These are phyloP conservation scores for Pseudomyrmex sp. DNA, from an alignment of 1,140 invertebrate genomes.

Conservation along the genomic window DNA sequence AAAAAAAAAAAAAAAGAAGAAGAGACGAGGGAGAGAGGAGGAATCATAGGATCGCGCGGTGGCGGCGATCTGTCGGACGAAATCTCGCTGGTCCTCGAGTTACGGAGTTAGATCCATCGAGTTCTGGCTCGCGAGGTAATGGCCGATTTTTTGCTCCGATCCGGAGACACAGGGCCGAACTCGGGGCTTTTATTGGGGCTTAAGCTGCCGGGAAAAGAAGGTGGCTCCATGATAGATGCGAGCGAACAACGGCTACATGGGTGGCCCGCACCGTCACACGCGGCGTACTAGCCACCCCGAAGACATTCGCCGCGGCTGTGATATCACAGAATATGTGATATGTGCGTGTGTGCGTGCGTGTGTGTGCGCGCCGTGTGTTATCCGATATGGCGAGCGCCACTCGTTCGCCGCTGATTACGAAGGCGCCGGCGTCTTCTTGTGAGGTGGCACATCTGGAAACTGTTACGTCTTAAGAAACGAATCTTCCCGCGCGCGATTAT, in stretches of 20 bases:
- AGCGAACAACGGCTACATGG: slow-evolving; percentile 84
- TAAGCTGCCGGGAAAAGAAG: slow-evolving; percentile 80
- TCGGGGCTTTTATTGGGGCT: slow-evolving; percentile 82
- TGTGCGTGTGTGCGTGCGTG: too few species aligned
- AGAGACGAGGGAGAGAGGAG: neutral
- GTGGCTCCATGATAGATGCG: slow-evolving; percentile 85
- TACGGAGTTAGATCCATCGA: slow-evolving; percentile 62
- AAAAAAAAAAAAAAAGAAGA: neutral
- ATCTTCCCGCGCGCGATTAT: neutral
- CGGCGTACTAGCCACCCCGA: slow-evolving; percentile 83
- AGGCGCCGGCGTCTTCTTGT: slow-evolving; percentile 60
- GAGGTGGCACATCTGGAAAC: neutral
- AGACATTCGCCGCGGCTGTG: slow-evolving; percentile 80
- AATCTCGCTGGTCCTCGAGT: slow-evolving; percentile 54
- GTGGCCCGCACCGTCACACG: slow-evolving; percentile 83
- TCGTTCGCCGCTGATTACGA: slow-evolving; percentile 5
- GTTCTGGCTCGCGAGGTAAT: slow-evolving; percentile 68
- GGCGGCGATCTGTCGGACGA: slow-evolving; percentile 42
- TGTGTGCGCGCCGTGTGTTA: slow-evolving; percentile 6
- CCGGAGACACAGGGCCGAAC: slow-evolving; percentile 77
- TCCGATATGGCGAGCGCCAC: slow-evolving; percentile 49
- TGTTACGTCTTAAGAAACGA: neutral
- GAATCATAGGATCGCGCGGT: slow-evolving; percentile 38
- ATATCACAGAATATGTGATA: slow-evolving; percentile 59
- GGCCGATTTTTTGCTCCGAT: slow-evolving; percentile 79